Evolutionary conservation across 2,113 vertebrate species (phyloP).

Genomic region (Puma concolor): DNA sequence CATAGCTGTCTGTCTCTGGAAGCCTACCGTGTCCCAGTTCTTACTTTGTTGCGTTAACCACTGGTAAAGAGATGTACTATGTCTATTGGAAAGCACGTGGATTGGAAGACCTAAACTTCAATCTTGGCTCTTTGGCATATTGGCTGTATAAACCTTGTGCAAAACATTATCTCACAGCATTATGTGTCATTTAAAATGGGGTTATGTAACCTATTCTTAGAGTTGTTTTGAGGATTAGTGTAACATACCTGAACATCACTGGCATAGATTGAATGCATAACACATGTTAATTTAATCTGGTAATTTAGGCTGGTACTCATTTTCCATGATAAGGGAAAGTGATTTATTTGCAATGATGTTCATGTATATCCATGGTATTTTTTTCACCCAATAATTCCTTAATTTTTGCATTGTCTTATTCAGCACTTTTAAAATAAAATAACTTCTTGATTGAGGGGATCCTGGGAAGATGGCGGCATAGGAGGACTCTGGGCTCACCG

Average conservation of each 20-base stretch:
- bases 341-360: background rate
- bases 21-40: background rate
- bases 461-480: too few relatives aligned
- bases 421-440: conserved; percentile 10
- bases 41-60: background rate
- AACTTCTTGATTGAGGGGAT: background rate
- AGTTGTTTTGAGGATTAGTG: background rate
- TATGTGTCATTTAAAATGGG: background rate
- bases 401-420: background rate
- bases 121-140: background rate
- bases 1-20: background rate
- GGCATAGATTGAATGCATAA: background rate
- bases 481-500: too few relatives aligned
- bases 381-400: background rate
- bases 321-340: background rate
- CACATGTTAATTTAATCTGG: background rate
- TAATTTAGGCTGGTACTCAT: background rate
- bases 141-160: background rate
- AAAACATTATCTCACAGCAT: background rate
- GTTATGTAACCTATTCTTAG: background rate
- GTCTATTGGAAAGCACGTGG: background rate
- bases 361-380: background rate
- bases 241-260: background rate
- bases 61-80: background rate
- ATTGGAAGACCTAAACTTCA: background rate